These are phyloP conservation scores for Paramisgurnus dabryanus DNA, from an alignment of 2,113 vertebrate genomes.

Conservation along the genomic window DNA sequence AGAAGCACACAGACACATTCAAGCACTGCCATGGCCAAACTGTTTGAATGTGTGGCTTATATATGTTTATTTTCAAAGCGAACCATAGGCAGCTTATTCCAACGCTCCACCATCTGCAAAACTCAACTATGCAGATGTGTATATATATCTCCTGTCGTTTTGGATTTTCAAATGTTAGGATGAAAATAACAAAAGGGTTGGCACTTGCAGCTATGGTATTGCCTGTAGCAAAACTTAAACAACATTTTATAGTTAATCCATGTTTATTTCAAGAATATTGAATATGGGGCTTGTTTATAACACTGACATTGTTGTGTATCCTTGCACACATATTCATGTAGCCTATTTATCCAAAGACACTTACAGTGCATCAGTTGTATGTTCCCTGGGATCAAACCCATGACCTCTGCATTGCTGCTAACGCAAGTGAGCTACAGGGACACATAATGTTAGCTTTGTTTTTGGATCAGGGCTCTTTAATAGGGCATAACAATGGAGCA, in stretches of 20 bases:
- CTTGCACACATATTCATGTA: neutral
- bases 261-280: neutral
- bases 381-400: too few relatives aligned
- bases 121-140: conserved; percentile 19
- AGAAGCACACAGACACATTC: conserved; percentile 50
- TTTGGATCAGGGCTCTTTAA: conserved; percentile 44
- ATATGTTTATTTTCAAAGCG: conserved; percentile 35
- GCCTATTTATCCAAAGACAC: too few relatives aligned
- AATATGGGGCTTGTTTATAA: neutral
- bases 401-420: too few relatives aligned
- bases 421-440: too few relatives aligned
- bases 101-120: conserved; percentile 18
- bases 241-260: neutral
- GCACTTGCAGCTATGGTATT: neutral
- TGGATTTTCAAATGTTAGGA: neutral
- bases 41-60: conserved; percentile 38
- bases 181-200: neutral
- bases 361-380: too few relatives aligned
- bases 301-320: neutral
- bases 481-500: too few relatives aligned
- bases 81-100: conserved; percentile 4
- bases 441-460: conserved; percentile 45
- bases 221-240: neutral
- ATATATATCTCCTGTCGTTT: neutral
- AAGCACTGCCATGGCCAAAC: conserved; percentile 25